Evolutionary conservation across 2,888 invertebrate genomes (phyloP).

Genomic region (Venusia cambrica): DNA sequence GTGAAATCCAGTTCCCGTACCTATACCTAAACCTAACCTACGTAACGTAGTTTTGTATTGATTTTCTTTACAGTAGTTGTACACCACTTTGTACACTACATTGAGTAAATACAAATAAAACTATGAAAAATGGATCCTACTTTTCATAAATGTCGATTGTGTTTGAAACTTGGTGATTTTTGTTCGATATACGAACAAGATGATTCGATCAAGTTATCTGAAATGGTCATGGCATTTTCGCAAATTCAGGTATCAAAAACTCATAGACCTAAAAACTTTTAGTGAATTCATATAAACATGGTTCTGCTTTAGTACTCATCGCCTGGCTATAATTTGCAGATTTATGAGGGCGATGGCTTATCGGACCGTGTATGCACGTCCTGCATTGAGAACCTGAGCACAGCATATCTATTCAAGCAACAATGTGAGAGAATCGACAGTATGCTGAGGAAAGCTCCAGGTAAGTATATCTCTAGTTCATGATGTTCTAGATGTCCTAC

Average conservation of each 20-base stretch:
- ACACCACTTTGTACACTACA: too few relatives aligned
- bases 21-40: too few relatives aligned
- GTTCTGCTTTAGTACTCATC: conserved; percentile 16
- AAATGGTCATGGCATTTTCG: conserved; percentile 75
- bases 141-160: conserved; percentile 71
- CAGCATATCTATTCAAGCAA: conserved; percentile 69
- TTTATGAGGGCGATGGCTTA: conserved; percentile 68
- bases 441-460: conserved; percentile 56
- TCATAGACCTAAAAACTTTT: too few relatives aligned
- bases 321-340: conserved; percentile 38
- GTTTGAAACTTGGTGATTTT: conserved; percentile 71
- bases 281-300: too few relatives aligned
- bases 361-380: conserved; percentile 69
- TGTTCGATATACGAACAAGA: conserved; percentile 75
- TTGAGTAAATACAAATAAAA: too few relatives aligned
- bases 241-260: conserved; percentile 64
- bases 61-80: too few relatives aligned
- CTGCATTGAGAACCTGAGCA: conserved; percentile 71
- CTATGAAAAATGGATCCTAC: conserved; percentile 39
- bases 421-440: conserved; percentile 69
- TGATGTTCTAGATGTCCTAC: too few relatives aligned
- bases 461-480: conserved; percentile 37
- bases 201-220: conserved; percentile 67
- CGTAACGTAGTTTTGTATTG: too few relatives aligned
- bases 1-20: too few relatives aligned